Evolutionary conservation across 92 coral and sea anemone species (phyloP).

Genomic region (Porites cylindrica): DNA sequence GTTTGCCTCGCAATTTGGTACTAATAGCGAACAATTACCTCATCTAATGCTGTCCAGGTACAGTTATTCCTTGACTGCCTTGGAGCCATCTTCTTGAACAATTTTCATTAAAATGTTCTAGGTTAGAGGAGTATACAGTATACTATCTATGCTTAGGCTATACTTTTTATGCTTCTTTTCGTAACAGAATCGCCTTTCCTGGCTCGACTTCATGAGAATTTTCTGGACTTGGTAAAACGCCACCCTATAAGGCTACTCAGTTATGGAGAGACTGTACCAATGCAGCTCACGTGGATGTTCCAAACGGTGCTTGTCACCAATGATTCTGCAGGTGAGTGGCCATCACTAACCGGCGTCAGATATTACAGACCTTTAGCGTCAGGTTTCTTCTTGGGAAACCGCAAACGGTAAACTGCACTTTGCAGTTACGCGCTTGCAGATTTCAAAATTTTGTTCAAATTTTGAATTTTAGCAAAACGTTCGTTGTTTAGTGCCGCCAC

Average conservation of each 20-base stretch:
- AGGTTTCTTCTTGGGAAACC: too few relatives aligned
- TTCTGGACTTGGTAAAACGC: conserved; percentile 68
- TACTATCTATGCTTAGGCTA: neutral
- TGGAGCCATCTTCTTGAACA: neutral
- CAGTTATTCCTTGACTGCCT: too few relatives aligned
- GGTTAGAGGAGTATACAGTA: neutral
- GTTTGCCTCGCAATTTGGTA: too few relatives aligned
- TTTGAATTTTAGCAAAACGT: too few relatives aligned
- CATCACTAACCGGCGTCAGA: neutral
- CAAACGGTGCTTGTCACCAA: conserved; percentile 81
- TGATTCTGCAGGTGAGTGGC: conserved; percentile 83
- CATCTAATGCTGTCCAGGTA: too few relatives aligned
- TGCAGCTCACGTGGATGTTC: conserved; percentile 80
- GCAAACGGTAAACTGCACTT: too few relatives aligned
- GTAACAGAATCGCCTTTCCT: conserved; percentile 83
- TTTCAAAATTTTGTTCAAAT: too few relatives aligned
- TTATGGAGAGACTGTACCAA: conserved; percentile 89
- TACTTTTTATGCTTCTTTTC: neutral
- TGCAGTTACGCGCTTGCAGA: too few relatives aligned
- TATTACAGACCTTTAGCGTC: too few relatives aligned
- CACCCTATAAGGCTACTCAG: conserved; percentile 80
- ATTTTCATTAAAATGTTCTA: neutral
- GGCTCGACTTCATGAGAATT: conserved; percentile 78
- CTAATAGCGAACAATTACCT: too few relatives aligned
- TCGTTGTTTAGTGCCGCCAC: too few relatives aligned